Conservation (phyloP, 2,888 invertebrate genomes). For the Acanthopleura granulata region DNA sequence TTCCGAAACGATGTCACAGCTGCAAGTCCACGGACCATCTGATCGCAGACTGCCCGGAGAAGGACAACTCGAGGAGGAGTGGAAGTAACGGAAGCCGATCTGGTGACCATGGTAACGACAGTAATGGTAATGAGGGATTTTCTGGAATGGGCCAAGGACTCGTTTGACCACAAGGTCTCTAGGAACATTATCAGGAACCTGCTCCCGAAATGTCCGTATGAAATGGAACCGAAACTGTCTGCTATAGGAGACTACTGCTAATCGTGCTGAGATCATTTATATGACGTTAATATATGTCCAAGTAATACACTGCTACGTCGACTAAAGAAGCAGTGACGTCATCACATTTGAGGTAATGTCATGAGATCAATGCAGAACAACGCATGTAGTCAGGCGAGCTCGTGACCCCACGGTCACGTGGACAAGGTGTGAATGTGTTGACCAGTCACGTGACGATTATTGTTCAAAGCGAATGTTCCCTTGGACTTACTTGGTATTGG, state of each 20-base stretch:
- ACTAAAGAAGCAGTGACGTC: too few species aligned
- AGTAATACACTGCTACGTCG: too few species aligned
- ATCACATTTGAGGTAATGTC: too few species aligned
- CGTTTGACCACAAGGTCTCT: conserved; percentile 9
- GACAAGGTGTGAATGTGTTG: background rate
- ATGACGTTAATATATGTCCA: too few species aligned
- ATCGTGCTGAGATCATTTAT: too few species aligned
- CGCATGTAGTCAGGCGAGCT: too few species aligned
- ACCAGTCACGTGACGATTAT: conserved; percentile 7
- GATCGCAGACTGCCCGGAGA: conserved; percentile 85
- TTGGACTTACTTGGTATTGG: background rate
- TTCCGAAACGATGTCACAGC: conserved; percentile 91
- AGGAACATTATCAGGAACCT: background rate
- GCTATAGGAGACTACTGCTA: background rate
- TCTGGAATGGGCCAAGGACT: conserved; percentile 7
- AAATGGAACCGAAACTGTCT: background rate
- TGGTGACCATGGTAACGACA: conserved; percentile 11
- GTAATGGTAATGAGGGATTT: conserved; percentile 8
- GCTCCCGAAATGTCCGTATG: background rate
- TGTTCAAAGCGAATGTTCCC: background rate
- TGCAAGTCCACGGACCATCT: conserved; percentile 91
- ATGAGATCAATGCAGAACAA: too few species aligned
- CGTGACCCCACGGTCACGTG: too few species aligned
- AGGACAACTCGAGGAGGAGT: background rate
- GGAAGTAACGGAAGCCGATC: conserved; percentile 13